Conservation (phyloP, 2,113 vertebrate genomes). For the Urocolius indicus region DNA sequence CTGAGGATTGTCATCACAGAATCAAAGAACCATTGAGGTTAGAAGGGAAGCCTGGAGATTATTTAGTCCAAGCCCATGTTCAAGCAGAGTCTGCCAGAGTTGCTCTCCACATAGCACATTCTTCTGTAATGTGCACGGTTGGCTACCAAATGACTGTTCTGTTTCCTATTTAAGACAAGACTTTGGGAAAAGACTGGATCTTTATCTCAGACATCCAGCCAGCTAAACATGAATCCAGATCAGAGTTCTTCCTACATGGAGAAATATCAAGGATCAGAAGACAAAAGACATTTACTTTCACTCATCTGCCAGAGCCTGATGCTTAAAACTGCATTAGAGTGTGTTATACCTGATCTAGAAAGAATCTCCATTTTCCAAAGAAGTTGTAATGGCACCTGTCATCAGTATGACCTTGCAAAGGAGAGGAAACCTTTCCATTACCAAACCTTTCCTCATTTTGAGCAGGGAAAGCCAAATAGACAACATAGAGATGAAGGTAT, state of each 20-base stretch:
- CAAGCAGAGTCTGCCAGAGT: not conserved
- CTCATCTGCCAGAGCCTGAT: not conserved
- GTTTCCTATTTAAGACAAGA: not conserved
- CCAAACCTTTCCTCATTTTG: not conserved
- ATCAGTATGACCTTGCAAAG: not conserved
- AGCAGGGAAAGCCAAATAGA: not conserved
- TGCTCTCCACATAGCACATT: not conserved
- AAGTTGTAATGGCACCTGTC: not conserved
- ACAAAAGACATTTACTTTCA: not conserved
- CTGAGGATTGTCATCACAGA: not conserved
- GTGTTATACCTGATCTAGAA: not conserved
- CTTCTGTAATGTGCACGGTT: not conserved
- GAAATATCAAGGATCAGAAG: not conserved
- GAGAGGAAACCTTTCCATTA: not conserved
- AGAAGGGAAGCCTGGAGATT: not conserved
- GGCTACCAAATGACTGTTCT: not conserved
- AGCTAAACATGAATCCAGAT: not conserved
- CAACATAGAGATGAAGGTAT: not conserved
- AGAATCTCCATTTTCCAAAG: not conserved
- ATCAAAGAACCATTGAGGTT: not conserved
- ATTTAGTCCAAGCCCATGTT: not conserved
- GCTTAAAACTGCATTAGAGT: not conserved
- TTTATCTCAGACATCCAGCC: not conserved
- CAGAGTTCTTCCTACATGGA: not conserved
- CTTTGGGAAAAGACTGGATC: not conserved